Evolutionary conservation across 1,140 invertebrate species (phyloP).

Genomic region (Papilio helenus): DNA sequence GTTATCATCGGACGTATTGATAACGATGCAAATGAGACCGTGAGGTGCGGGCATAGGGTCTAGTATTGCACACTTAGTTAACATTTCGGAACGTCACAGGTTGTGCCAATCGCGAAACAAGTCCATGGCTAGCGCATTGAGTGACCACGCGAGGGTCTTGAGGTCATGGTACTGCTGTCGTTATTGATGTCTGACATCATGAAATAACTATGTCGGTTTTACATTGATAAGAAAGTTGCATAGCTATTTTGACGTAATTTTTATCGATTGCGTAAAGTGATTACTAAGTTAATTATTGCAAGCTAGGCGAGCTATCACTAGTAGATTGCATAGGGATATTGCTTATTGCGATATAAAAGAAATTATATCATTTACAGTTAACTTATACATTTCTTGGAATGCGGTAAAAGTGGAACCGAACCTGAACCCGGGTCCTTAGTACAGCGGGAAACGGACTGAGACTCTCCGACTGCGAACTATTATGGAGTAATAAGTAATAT

Average conservation of each 20-base stretch:
- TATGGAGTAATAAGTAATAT: no score
- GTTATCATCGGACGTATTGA: conserved; percentile 69
- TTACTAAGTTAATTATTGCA: conserved; percentile 9
- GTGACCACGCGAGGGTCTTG: conserved; percentile 54
- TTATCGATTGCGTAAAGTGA: conserved; percentile 5
- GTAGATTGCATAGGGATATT: neutral
- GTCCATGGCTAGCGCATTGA: conserved; percentile 63
- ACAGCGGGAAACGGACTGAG: neutral
- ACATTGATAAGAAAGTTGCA: conserved; percentile 30
- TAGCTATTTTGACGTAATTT: conserved; percentile 3
- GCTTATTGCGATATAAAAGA: neutral
- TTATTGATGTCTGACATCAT: conserved; percentile 44
- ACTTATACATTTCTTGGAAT: neutral
- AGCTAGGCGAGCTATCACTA: neutral
- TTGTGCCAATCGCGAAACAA: conserved; percentile 60
- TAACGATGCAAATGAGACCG: conserved; percentile 63
- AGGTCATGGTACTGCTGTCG: conserved; percentile 54
- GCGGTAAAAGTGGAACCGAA: neutral
- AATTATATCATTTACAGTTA: neutral
- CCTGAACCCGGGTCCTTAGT: neutral
- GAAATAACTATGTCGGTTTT: conserved; percentile 15
- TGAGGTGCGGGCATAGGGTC: conserved; percentile 47
- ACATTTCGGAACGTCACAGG: conserved; percentile 38
- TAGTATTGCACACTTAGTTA: conserved; percentile 48
- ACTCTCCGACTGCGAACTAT: neutral